These are phyloP conservation scores for Macrophya alboannulata DNA, from an alignment of 2,888 invertebrate genomes.

Conservation along the genomic window DNA sequence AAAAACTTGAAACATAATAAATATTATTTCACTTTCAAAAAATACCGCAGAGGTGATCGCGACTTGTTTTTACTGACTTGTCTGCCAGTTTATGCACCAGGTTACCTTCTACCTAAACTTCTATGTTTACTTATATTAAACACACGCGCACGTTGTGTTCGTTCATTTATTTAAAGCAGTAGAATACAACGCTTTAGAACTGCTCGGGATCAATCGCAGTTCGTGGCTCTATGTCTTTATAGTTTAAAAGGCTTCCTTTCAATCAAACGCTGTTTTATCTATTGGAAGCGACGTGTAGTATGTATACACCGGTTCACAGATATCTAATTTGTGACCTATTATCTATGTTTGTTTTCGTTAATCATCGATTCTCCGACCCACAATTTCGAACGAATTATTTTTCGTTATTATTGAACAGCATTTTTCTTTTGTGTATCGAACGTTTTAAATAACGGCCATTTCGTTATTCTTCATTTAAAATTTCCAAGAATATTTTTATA, in stretches of 20 bases:
- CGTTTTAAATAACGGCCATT: not conserved
- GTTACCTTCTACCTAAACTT: not conserved
- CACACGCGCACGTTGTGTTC: not conserved
- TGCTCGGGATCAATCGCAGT: constrained; percentile 41
- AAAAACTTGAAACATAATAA: not conserved
- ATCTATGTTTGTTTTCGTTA: not conserved
- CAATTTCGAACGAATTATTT: not conserved
- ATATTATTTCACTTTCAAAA: not conserved
- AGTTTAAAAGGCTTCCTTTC: not conserved
- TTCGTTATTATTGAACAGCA: not conserved
- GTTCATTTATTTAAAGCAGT: constrained; percentile 47
- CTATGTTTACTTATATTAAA: constrained; percentile 23
- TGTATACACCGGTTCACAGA: not conserved
- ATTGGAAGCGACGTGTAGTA: not conserved
- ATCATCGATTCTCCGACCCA: not conserved
- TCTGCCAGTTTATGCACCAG: not conserved
- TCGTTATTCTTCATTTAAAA: not conserved
- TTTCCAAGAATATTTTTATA: no score
- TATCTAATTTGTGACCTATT: not conserved
- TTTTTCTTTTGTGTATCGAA: not conserved
- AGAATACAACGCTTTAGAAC: constrained; percentile 41
- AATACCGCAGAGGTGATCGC: not conserved
- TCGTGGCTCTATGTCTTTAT: not conserved
- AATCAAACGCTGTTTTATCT: not conserved
- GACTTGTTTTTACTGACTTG: constrained; percentile 25